Conservation (phyloP, 2,888 invertebrate genomes). For the Netelia virgata region DNA sequence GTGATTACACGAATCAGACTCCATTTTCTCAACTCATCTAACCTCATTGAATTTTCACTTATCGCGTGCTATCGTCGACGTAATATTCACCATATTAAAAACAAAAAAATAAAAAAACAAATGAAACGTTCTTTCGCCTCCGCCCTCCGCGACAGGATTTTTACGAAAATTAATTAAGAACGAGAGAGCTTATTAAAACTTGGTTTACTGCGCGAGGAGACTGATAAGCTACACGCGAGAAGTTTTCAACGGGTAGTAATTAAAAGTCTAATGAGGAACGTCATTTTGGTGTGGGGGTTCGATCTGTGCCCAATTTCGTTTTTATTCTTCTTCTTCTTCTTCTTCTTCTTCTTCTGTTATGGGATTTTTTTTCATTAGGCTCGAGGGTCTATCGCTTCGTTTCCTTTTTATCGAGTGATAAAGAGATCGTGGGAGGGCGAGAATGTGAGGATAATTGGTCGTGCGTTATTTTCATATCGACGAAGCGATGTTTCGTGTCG, state of each 20-base stretch:
- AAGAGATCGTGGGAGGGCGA: too few species aligned
- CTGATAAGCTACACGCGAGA: conserved; percentile 13
- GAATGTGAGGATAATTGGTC: too few species aligned
- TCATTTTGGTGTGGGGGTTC: neutral
- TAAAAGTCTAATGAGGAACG: conserved; percentile 27
- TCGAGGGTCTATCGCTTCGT: too few species aligned
- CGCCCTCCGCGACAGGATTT: neutral
- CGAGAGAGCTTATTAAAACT: conserved; percentile 51
- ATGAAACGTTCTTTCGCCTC: neutral
- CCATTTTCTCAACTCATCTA: conserved; percentile 3
- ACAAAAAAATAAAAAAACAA: conserved; percentile 7
- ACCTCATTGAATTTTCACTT: conserved; percentile 12
- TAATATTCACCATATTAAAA: conserved; percentile 3
- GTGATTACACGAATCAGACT: neutral
- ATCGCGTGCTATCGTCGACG: conserved; percentile 1
- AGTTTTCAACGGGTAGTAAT: conserved; percentile 25
- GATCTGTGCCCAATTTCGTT: neutral
- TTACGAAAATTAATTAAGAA: conserved; percentile 44
- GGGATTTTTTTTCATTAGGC: too few species aligned
- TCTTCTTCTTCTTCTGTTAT: neutral
- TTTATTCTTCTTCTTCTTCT: neutral
- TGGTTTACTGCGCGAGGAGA: neutral
- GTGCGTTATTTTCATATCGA: too few species aligned
- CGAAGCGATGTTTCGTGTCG: too few species aligned
- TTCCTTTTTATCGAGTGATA: too few species aligned